phyloP scores from a whole-genome alignment of 1,140 invertebrate genomes.

The Cepaea nemoralis region DNA sequence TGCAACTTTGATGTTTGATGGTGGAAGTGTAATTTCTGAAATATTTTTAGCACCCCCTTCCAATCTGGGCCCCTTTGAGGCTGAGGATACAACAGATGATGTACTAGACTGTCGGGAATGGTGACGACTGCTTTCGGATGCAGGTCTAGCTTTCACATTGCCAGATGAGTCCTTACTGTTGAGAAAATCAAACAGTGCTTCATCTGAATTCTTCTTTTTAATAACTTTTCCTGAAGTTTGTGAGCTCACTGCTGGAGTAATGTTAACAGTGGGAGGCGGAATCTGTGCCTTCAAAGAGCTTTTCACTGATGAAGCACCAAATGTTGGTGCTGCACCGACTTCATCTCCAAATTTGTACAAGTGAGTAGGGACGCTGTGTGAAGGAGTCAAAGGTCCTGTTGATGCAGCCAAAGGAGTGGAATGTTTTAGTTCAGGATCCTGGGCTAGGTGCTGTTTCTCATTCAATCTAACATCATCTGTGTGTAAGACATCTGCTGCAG shows the following conservation, averaged over 20 bases:
- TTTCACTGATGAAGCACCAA: slow-evolving; percentile 46
- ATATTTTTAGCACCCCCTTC: background rate
- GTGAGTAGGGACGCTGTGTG: slow-evolving; percentile 56
- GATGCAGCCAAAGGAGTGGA: background rate
- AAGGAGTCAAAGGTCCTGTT: slow-evolving; percentile 29
- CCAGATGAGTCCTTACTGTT: slow-evolving; percentile 69
- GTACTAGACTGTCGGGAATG: slow-evolving; percentile 71
- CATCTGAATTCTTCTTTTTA: slow-evolving; percentile 72
- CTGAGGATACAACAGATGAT: slow-evolving; percentile 54
- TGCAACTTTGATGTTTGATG: background rate
- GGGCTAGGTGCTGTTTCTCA: slow-evolving; percentile 14
- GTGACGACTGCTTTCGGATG: slow-evolving; percentile 55
- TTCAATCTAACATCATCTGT: slow-evolving; percentile 46
- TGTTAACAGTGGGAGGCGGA: background rate
- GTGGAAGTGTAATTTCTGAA: slow-evolving; percentile 6
- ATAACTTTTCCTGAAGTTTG: slow-evolving; percentile 26
- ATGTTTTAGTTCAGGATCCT: background rate
- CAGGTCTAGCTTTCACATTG: slow-evolving; percentile 50
- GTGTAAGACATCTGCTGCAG: slow-evolving; percentile 81
- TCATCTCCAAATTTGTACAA: slow-evolving; percentile 25
- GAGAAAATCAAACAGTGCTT: slow-evolving; percentile 73
- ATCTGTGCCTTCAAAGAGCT: background rate
- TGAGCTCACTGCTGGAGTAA: slow-evolving; percentile 15
- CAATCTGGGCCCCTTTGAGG: slow-evolving; percentile 28
- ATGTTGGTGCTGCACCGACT: slow-evolving; percentile 25